A percentile compares a stretch with the other conserved stretches of the same genome.
Conservation (phyloP, 2,888 invertebrate species). For the Amorpha juglandis region DNA sequence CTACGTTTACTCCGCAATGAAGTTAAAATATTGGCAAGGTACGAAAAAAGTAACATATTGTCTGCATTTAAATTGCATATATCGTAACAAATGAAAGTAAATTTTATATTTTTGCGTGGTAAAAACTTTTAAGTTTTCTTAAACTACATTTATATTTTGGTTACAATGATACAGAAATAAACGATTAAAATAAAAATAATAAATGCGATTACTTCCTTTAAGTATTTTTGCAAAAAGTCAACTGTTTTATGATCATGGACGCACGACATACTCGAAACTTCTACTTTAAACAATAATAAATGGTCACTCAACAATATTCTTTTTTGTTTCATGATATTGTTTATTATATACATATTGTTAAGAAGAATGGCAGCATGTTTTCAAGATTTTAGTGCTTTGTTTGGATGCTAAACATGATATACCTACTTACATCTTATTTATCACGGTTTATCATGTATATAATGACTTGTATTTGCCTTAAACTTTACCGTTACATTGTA, state of each 20-base stretch:
- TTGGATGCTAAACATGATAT: not conserved
- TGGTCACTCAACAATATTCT: not conserved
- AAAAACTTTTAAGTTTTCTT: no score
- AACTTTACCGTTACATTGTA: slow-evolving; percentile 9
- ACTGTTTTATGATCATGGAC: not conserved
- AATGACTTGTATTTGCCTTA: not conserved
- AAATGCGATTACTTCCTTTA: no score
- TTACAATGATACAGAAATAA: no score
- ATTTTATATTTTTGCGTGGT: no score
- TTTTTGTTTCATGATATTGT: not conserved
- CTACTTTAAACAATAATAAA: not conserved
- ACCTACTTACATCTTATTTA: not conserved
- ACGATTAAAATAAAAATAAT: no score
- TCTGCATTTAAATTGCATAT: no score
- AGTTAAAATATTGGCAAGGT: no score
- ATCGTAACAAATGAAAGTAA: no score
- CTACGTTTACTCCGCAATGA: no score
- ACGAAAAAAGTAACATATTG: no score
- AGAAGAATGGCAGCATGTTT: not conserved
- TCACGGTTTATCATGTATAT: not conserved
- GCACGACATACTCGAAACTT: not conserved
- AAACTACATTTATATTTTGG: no score
- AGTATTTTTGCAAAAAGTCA: not conserved
- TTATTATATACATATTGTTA: not conserved
- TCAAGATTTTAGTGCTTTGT: not conserved